Evolutionary conservation across 2,888 invertebrate species (phyloP), one percentile per base, ranked within the genome.

Genomic region (Nemotelus pantherinus): DNA sequence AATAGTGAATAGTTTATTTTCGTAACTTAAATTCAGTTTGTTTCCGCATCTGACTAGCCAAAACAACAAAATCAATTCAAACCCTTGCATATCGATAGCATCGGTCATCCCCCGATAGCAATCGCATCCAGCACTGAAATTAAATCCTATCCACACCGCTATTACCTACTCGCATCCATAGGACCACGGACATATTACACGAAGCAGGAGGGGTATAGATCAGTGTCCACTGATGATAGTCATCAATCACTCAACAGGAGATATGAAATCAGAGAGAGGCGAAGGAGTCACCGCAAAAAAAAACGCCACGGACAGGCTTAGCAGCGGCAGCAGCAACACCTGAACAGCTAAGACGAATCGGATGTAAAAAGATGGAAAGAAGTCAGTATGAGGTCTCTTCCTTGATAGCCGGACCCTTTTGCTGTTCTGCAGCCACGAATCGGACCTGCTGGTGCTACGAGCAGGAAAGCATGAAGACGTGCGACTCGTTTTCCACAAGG

Each of bases 191-290:
- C 25, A 25, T 25, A 25, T 25, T 25, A 25, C 25, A 25, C 39
- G 41, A 57, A 44, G 44, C 43, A 50, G 41, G 63, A 44, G 47
- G 48, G 47, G 60, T 74, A 60, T 47, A 57, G 50, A 68, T 67
- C 58, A 47, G 68, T 77, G 77, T 77, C 77, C 58, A 67, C 68
- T 67, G 77, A 77, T 77, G 77, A 77, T 77, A 55, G 68, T 68
- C 77, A 77, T 77, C 79, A 79, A 79, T 79, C 79, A 79, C 79
- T 68, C 79, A 64, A 78, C 79, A 78, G 79, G 79, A 79, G 76
- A 79, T 79, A 77, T 60, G 76, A 77, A 77, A 77, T 78, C 76
- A 10, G 44, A 77, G 48, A 77, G 68, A 68, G 68, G 68, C 68
- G 67, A 76, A 77, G 77, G 79, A 77, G 78, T 70, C 41, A 43